Conservation (phyloP, 2,113 vertebrate genomes). For the Symphodus melops region DNA sequence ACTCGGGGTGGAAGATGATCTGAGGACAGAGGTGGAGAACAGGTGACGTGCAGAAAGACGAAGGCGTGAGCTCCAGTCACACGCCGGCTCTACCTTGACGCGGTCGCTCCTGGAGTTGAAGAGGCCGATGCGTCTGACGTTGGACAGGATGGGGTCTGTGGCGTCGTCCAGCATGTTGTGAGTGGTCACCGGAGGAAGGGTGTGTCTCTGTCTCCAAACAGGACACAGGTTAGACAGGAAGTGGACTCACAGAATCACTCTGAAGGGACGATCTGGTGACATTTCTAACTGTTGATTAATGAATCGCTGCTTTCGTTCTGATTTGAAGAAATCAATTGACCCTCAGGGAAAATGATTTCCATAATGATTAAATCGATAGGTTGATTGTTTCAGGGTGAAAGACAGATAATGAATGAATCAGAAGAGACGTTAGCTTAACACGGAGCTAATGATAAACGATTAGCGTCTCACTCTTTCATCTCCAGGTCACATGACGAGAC, state of each 20-base stretch:
- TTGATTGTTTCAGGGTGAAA: background rate
- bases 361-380: background rate
- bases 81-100: conserved; percentile 86
- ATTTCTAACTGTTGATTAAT: background rate
- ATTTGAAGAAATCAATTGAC: background rate
- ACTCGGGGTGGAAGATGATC: conserved; percentile 97
- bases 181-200: conserved; percentile 95
- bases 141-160: conserved; percentile 92
- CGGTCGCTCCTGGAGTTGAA: conserved; percentile 94
- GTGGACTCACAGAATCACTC: background rate
- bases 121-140: conserved; percentile 91
- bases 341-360: background rate
- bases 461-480: background rate
- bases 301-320: background rate
- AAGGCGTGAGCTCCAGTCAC: too few species aligned
- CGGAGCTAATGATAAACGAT: conserved; percentile 11
- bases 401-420: background rate
- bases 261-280: background rate
- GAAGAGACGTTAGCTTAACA: background rate
- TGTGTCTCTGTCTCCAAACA: conserved; percentile 84
- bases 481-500: background rate
- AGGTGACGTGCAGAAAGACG: too few species aligned
- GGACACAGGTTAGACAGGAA: background rate
- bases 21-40: conserved; percentile 52
- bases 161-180: conserved; percentile 97